Conservation (phyloP, 1,140 invertebrate genomes). For the Ruditapes philippinarum region DNA sequence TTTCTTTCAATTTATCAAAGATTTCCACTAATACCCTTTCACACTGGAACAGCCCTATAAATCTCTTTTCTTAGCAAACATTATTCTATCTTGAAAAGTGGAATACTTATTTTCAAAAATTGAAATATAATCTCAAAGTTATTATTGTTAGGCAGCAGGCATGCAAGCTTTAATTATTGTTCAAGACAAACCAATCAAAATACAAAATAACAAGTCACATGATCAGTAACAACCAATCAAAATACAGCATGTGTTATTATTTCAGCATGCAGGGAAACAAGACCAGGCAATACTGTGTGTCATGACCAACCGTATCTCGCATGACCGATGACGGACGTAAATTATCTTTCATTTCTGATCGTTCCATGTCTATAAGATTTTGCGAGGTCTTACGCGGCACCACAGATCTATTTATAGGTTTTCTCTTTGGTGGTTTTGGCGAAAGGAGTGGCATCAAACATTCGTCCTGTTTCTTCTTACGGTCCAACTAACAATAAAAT, state of each 20-base stretch:
- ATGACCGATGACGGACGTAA: slow-evolving; percentile 51
- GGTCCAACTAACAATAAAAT: slow-evolving; percentile 42
- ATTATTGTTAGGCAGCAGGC: not conserved
- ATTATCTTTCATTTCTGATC: slow-evolving; percentile 64
- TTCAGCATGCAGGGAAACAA: slow-evolving; percentile 5
- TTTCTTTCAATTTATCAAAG: no score
- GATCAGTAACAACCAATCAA: slow-evolving; percentile 45
- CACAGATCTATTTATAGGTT: slow-evolving; percentile 55
- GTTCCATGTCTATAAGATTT: slow-evolving; percentile 59
- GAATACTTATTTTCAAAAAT: no score
- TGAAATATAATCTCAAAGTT: no score
- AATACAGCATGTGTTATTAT: slow-evolving; percentile 20
- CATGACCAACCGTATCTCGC: slow-evolving; percentile 37
- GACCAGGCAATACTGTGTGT: not conserved
- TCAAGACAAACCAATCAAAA: slow-evolving; percentile 3
- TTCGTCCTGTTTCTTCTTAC: slow-evolving; percentile 54
- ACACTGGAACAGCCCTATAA: no score
- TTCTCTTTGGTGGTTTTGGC: slow-evolving; percentile 47
- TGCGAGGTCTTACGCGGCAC: slow-evolving; percentile 45
- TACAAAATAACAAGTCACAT: slow-evolving; percentile 27
- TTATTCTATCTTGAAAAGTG: no score
- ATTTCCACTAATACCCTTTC: no score
- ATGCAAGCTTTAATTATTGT: not conserved
- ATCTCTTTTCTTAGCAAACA: no score
- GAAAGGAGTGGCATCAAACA: slow-evolving; percentile 61